phyloP scores from a whole-genome alignment of 1,140 invertebrate species.

The Drosophila lowei region DNA sequence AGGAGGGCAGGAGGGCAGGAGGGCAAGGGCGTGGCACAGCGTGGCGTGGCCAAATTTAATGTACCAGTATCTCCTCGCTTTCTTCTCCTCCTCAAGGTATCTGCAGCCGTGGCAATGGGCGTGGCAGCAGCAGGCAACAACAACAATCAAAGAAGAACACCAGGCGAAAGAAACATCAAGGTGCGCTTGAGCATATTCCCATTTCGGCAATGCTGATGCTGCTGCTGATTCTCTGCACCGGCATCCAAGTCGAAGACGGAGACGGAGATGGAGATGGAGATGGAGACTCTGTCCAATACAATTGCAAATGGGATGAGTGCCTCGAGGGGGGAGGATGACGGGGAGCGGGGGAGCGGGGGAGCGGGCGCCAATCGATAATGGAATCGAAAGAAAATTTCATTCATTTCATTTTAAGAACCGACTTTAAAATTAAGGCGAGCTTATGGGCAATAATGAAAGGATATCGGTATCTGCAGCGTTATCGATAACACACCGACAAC shows the following conservation, averaged over 20 bases:
- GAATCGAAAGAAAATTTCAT: no score
- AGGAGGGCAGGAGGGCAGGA: not conserved
- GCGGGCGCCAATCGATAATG: no score
- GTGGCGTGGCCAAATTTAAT: conserved; percentile 59
- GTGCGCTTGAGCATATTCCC: conserved; percentile 36
- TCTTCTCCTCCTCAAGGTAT: conserved; percentile 17
- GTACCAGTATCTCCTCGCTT: conserved; percentile 41
- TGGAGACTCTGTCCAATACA: conserved; percentile 39
- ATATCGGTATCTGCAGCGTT: no score
- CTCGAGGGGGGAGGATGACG: not conserved
- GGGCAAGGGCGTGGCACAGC: conserved; percentile 23
- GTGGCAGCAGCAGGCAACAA: conserved; percentile 13
- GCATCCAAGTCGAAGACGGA: no score
- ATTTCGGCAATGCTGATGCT: conserved; percentile 37
- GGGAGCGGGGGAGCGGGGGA: not conserved
- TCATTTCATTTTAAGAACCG: no score
- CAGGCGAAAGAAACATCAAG: conserved; percentile 1
- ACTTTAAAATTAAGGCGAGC: no score
- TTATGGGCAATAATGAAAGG: no score
- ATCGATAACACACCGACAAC: no score
- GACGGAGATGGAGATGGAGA: not conserved
- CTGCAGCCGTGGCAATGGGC: conserved; percentile 18
- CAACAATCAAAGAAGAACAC: not conserved
- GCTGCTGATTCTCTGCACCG: not conserved
- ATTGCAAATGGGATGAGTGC: conserved; percentile 55